These are phyloP conservation scores for Rhea americana DNA, from an alignment of 2,113 vertebrate genomes.

Conservation along the genomic window DNA sequence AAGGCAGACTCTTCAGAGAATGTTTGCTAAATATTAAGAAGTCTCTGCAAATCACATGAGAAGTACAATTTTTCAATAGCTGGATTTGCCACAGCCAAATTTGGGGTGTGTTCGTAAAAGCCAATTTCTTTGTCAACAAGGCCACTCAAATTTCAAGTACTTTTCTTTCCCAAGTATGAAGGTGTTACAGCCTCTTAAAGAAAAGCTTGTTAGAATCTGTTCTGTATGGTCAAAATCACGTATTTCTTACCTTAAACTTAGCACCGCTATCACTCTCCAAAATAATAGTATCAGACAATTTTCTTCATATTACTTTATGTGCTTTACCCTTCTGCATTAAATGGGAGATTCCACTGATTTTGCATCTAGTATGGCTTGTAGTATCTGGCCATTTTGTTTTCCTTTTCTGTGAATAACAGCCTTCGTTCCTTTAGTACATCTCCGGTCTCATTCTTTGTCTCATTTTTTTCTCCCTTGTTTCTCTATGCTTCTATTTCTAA, in stretches of 20 bases:
- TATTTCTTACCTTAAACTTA: neutral
- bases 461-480: neutral
- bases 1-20: too few species aligned
- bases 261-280: neutral
- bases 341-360: neutral
- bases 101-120: neutral
- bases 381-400: neutral
- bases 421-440: neutral
- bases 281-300: neutral
- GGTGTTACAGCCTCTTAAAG: neutral
- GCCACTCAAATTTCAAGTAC: neutral
- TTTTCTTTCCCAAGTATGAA: neutral
- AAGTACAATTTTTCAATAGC: too few species aligned
- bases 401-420: neutral
- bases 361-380: neutral
- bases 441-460: neutral
- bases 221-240: neutral
- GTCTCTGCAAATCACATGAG: too few species aligned
- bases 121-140: neutral
- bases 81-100: too few species aligned
- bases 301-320: neutral
- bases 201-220: neutral
- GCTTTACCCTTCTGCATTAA: neutral
- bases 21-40: too few species aligned
- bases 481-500: neutral